Conservation (phyloP, 1,140 invertebrate genomes). For the Neodiprion lecontei region DNA sequence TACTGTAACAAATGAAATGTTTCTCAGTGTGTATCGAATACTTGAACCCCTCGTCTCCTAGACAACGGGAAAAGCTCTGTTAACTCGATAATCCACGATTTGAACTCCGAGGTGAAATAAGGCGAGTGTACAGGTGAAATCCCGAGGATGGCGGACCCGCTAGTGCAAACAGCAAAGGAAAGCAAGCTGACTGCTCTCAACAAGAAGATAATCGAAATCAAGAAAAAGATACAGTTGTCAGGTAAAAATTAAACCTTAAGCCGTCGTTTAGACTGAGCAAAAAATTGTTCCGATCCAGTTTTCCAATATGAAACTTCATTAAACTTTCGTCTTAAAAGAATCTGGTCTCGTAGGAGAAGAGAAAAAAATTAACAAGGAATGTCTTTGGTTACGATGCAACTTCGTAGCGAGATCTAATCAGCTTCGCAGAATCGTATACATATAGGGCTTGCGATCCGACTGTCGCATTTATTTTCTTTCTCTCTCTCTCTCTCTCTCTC, state of each 20-base stretch:
- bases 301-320: too few relatives aligned
- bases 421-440: too few relatives aligned
- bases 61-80: slow-evolving; percentile 28
- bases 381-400: too few relatives aligned
- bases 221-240: slow-evolving; percentile 82
- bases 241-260: slow-evolving; percentile 59
- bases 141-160: slow-evolving; percentile 42
- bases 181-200: slow-evolving; percentile 71
- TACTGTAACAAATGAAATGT: too few relatives aligned
- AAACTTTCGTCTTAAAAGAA: too few relatives aligned
- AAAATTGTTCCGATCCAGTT: too few relatives aligned
- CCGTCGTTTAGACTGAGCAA: too few relatives aligned
- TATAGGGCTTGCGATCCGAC: not conserved
- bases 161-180: slow-evolving; percentile 50
- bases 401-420: too few relatives aligned
- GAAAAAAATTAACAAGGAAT: too few relatives aligned
- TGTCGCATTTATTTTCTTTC: not conserved
- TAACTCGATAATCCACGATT: slow-evolving; percentile 37
- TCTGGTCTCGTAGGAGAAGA: too few relatives aligned
- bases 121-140: slow-evolving; percentile 3
- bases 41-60: slow-evolving; percentile 17
- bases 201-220: slow-evolving; percentile 79
- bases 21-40: not conserved
- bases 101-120: not conserved
- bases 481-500: not conserved